These are phyloP conservation scores for Mus minutoides DNA, from an alignment of 2,797 vertebrate genomes.

Conservation along the genomic window DNA sequence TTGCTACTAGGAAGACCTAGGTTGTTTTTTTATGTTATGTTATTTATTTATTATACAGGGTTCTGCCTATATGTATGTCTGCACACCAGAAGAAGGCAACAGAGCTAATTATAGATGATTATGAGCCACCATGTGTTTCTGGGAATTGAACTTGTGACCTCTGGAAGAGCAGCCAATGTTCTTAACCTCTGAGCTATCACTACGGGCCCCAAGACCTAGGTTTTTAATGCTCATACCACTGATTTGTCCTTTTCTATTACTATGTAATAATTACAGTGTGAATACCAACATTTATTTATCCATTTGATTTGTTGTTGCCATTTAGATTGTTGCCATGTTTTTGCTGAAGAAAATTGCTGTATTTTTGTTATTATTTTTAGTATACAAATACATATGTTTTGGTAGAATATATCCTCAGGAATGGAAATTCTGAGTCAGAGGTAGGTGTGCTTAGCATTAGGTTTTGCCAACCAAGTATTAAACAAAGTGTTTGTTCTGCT, in stretches of 20 bases:
- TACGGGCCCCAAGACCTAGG: not conserved
- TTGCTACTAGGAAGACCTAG: not conserved
- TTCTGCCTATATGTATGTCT: not conserved
- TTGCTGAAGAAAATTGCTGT: conserved; percentile 13
- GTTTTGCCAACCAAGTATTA: not conserved
- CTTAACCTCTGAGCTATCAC: not conserved
- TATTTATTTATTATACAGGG: not conserved
- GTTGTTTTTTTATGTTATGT: not conserved
- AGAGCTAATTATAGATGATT: not conserved
- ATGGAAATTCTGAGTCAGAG: conserved; percentile 1
- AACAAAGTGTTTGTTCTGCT: not conserved
- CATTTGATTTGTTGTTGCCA: conserved; percentile 10
- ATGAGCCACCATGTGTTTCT: not conserved
- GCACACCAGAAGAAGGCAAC: not conserved
- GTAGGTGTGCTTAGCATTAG: conserved; percentile 33
- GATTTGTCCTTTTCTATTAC: conserved; percentile 32
- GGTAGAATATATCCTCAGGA: conserved; percentile 6
- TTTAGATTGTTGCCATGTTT: conserved; percentile 28
- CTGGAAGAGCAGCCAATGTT: not conserved
- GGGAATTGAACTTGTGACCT: not conserved
- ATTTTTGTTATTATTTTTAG: conserved; percentile 7
- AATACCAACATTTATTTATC: not conserved
- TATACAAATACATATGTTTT: not conserved
- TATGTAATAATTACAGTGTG: conserved; percentile 24
- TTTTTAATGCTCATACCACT: not conserved